Evolutionary conservation across 2,888 invertebrate species (phyloP), one percentile per base, ranked within the genome.

Genomic region (Drosophila maculinotata): DNA sequence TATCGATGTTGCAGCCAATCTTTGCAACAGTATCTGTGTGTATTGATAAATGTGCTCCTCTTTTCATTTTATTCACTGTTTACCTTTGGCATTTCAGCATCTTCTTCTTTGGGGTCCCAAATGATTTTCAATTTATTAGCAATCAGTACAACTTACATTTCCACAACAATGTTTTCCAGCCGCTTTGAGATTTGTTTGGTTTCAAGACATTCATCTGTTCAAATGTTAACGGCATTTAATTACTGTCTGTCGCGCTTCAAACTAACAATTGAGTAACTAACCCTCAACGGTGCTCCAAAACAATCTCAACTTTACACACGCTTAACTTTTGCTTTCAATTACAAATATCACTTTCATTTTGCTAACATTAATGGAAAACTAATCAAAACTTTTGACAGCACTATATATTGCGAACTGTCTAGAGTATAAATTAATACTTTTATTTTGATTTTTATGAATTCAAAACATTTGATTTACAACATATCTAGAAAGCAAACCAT

Each of bases 51-150:
- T 85, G 79, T 70, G 72, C 20, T 20, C 20, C 4, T n/a, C n/a
- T n/a, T 82, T 82, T 79, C 68, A 79, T 82, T 82, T 82, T 69
- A 76, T 80, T 70, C n/a, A n/a, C n/a, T 79, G 75, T 69, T 69
- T 69, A 49, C 52, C 64, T 65, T 60, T 15, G 42, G 33, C 44
- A 54, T 41, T 53, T 63, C 26, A 28, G 20, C 33, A 33, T 45
- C 14, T 63, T 41, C 33, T 54, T 45, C 45, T 35, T 4, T 30
- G 28, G 26, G 9, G 2, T 26, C 28, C 54, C 63, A 70, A 77
- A 77, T 68, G 62, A 48, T 66, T 76, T 66, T 65, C 57, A 71
- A 77, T 83, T 79, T 79, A 79, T 77, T 75, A 67, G 71, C 77
- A 79, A 80, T 83, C 72, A 72, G 59, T 65, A 48, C 35, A 64